Evolutionary conservation across 2,113 vertebrate genomes (phyloP).

Genomic region (Pleuronectes platessa): DNA sequence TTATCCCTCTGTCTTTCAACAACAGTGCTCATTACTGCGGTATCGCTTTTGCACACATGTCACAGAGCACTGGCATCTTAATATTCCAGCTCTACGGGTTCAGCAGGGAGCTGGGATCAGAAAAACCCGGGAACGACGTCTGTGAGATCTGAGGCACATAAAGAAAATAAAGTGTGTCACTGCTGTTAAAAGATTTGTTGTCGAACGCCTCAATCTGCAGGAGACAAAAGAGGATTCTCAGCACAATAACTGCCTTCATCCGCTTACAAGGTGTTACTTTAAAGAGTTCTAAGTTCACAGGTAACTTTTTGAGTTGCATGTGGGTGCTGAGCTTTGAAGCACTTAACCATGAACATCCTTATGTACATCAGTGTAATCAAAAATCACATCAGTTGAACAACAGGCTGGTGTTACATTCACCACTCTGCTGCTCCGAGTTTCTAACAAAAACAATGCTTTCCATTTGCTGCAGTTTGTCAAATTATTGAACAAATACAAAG

Average conservation of each 20-base stretch:
- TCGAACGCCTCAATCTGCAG: slow-evolving; percentile 20
- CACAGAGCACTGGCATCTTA: slow-evolving; percentile 11
- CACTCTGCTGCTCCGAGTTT: no score
- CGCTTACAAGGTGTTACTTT: neutral
- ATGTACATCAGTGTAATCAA: neutral
- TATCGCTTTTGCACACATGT: slow-evolving; percentile 30
- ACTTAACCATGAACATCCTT: neutral
- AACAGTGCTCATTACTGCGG: slow-evolving; percentile 55
- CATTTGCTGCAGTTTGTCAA: no score
- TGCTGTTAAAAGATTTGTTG: slow-evolving; percentile 24
- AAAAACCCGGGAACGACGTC: slow-evolving; percentile 1
- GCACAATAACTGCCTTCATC: neutral
- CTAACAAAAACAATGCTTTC: no score
- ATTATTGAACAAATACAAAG: neutral
- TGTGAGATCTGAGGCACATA: slow-evolving; percentile 5
- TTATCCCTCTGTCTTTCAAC: slow-evolving; percentile 57
- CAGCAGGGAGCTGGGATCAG: slow-evolving; percentile 29
- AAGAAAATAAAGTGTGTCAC: neutral
- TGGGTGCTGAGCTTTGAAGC: neutral
- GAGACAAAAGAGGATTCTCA: neutral
- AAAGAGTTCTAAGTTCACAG: neutral
- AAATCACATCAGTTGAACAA: neutral
- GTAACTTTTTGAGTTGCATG: neutral
- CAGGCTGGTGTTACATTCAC: neutral
- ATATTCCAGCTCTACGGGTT: slow-evolving; percentile 34